phyloP scores from a whole-genome alignment of 2,888 invertebrate genomes.

The Agrochola circellaris region DNA sequence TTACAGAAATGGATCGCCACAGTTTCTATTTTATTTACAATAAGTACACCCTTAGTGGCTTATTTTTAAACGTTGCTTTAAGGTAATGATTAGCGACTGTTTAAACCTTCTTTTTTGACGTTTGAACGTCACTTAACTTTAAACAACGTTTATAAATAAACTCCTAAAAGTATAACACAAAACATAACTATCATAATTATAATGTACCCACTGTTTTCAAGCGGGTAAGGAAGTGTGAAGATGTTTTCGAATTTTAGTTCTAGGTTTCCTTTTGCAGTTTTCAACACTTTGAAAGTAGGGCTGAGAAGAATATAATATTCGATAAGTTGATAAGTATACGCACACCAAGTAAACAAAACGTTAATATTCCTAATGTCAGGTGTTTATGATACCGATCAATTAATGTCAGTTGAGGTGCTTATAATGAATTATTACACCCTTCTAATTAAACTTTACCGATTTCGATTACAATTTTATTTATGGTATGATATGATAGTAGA shows the following conservation, averaged over 20 bases:
- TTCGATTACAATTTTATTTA: conserved; percentile 63
- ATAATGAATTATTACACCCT: conserved; percentile 57
- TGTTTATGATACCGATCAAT: conserved; percentile 61
- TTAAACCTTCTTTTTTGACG: too few species aligned
- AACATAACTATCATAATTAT: neutral
- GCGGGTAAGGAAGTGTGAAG: too few species aligned
- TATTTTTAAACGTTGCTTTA: too few species aligned
- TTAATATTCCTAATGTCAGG: conserved; percentile 40
- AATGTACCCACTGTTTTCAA: neutral
- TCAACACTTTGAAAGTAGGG: neutral
- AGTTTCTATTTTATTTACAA: conserved; percentile 5
- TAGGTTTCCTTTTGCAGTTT: neutral
- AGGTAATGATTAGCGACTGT: too few species aligned
- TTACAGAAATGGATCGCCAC: neutral
- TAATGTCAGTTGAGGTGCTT: conserved; percentile 48
- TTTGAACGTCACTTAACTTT: too few species aligned
- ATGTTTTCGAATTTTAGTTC: neutral
- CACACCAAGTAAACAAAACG: neutral
- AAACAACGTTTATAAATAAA: too few species aligned
- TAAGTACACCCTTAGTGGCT: too few species aligned
- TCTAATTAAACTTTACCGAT: conserved; percentile 66
- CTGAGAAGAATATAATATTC: neutral
- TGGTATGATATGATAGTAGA: conserved; percentile 48
- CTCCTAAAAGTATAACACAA: neutral
- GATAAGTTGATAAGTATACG: neutral